Percentiles rank a stretch among this genome's conserved stretches.
phyloP scores from a whole-genome alignment of 2,888 invertebrate species.

The Drosophila hamatofila region DNA sequence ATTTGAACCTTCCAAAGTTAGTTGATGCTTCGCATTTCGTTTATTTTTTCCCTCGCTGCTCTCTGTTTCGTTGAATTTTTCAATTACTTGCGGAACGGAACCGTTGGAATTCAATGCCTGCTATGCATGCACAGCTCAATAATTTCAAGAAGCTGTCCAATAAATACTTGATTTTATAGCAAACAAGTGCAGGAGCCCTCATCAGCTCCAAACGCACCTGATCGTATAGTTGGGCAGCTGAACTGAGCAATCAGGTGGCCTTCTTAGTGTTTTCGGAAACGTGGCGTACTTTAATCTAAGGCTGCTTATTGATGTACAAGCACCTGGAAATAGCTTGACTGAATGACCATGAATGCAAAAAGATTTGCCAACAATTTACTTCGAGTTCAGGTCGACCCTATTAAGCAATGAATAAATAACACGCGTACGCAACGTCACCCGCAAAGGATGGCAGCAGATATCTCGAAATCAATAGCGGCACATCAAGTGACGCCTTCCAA shows the following conservation, averaged over 20 bases:
- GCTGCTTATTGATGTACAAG: conserved; percentile 18
- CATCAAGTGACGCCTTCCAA: conserved; percentile 40
- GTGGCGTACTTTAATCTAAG: conserved; percentile 20
- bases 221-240: conserved; percentile 18
- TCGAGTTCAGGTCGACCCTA: conserved; percentile 6
- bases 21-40: too few species aligned
- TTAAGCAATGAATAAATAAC: conserved; percentile 51
- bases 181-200: conserved; percentile 22
- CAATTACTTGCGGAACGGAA: conserved; percentile 20
- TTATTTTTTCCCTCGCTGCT: not conserved
- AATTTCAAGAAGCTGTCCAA: conserved; percentile 35
- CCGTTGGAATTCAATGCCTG: not conserved
- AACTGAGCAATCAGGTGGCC: not conserved
- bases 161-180: conserved; percentile 60
- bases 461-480: conserved; percentile 41
- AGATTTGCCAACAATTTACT: conserved; percentile 21
- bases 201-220: conserved; percentile 23
- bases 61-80: conserved; percentile 9
- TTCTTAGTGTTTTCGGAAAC: not conserved
- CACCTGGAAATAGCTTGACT: conserved; percentile 28
- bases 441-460: conserved; percentile 10
- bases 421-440: conserved; percentile 22
- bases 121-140: conserved; percentile 26
- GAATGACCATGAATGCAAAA: conserved; percentile 7
- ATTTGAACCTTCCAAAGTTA: too few species aligned